Percentiles rank a stretch among this genome's conserved stretches.
These are phyloP conservation scores for Luehdorfia chinensis DNA, from an alignment of 1,140 invertebrate genomes.

Conservation along the genomic window DNA sequence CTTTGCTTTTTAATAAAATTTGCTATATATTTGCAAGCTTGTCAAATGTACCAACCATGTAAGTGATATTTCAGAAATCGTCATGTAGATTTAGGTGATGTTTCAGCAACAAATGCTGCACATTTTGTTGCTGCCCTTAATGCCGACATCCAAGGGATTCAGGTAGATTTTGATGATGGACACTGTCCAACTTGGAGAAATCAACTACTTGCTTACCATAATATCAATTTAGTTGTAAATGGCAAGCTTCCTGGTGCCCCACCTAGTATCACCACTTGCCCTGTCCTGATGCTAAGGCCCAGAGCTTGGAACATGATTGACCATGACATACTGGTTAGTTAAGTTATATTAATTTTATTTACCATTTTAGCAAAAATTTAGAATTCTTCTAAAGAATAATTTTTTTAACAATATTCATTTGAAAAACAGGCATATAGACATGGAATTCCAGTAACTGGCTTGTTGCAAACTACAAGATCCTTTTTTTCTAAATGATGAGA, in stretches of 20 bases:
- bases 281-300: conserved; percentile 83
- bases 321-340: conserved; percentile 80
- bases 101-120: conserved; percentile 77
- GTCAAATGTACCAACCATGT: too few relatives aligned
- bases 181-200: conserved; percentile 86
- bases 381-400: too few relatives aligned
- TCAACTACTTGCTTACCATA: conserved; percentile 81
- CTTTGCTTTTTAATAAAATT: too few relatives aligned
- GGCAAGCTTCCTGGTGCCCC: conserved; percentile 76
- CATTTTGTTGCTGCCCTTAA: conserved; percentile 77
- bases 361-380: background rate
- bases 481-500: too few relatives aligned
- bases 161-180: conserved; percentile 85
- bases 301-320: conserved; percentile 87
- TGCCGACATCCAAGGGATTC: conserved; percentile 77
- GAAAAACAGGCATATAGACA: too few relatives aligned
- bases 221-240: conserved; percentile 79
- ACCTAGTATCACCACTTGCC: conserved; percentile 68
- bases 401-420: too few relatives aligned
- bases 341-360: conserved; percentile 19
- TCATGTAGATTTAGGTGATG: conserved; percentile 80
- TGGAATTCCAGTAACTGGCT: too few relatives aligned
- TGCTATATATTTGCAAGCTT: too few relatives aligned
- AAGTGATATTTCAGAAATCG: conserved; percentile 60
- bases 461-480: too few relatives aligned